These are phyloP conservation scores for Drosophila pseudotakahashii DNA, from an alignment of 2,888 invertebrate species.

Conservation along the genomic window DNA sequence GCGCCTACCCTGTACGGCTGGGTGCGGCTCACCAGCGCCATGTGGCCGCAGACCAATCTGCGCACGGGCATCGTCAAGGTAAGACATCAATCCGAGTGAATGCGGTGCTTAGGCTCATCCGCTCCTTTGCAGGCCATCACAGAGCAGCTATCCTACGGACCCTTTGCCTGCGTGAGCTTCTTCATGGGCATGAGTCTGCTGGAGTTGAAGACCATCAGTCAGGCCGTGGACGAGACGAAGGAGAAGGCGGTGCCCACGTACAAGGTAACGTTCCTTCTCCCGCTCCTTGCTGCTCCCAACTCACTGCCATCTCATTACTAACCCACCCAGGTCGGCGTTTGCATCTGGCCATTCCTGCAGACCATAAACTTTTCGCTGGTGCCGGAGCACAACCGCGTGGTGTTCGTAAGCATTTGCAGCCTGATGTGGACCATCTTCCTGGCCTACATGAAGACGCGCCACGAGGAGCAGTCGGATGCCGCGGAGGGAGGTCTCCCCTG, in stretches of 20 bases:
- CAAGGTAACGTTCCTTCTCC: constrained; percentile 66
- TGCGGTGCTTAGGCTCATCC: neutral
- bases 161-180: constrained; percentile 90
- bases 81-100: constrained; percentile 16
- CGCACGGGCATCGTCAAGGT: constrained; percentile 90
- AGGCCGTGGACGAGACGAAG: constrained; percentile 88
- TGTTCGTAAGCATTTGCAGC: constrained; percentile 89
- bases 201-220: constrained; percentile 87
- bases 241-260: constrained; percentile 90
- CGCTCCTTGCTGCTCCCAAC: neutral
- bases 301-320: constrained; percentile 6
- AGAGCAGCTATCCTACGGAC: constrained; percentile 91
- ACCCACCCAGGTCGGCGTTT: constrained; percentile 84
- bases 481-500: neutral
- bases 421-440: constrained; percentile 91
- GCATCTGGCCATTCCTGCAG: constrained; percentile 90
- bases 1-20: constrained; percentile 92
- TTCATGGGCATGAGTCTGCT: constrained; percentile 90
- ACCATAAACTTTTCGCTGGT: constrained; percentile 90
- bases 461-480: constrained; percentile 42
- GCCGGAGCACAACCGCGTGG: constrained; percentile 89
- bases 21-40: constrained; percentile 89
- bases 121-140: constrained; percentile 85
- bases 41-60: constrained; percentile 90
- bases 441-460: constrained; percentile 89